phyloP scores from a whole-genome alignment of 2,888 invertebrate genomes.

The Tanypteryx hageni region DNA sequence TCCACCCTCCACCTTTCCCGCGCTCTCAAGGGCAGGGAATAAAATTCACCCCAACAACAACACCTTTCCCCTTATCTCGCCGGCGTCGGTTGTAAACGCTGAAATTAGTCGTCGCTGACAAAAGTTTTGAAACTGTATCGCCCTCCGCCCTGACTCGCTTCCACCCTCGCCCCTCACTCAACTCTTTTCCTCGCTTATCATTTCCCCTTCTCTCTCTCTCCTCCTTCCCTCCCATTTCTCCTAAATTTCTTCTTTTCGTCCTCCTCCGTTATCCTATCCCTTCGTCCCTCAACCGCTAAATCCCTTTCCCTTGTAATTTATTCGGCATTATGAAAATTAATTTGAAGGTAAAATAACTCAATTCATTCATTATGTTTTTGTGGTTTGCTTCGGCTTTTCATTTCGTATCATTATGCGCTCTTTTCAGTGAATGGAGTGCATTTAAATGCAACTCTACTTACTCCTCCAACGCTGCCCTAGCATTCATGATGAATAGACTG shows the following conservation, averaged over 20 bases:
- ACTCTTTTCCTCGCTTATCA: neutral
- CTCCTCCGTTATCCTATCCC: neutral
- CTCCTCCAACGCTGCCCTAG: no score
- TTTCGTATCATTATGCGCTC: no score
- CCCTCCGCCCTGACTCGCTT: neutral
- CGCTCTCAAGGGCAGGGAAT: neutral
- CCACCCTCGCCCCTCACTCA: neutral
- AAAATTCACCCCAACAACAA: slow-evolving; percentile 6
- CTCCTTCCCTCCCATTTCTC: neutral
- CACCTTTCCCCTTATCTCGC: slow-evolving; percentile 39
- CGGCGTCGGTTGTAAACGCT: neutral
- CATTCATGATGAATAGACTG: no score
- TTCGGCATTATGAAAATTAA: neutral
- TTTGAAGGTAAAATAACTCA: no score
- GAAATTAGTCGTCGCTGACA: slow-evolving; percentile 51
- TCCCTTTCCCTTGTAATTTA: slow-evolving; percentile 10
- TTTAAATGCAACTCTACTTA: no score
- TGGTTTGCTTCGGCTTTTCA: no score
- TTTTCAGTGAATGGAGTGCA: no score
- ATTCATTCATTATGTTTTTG: no score
- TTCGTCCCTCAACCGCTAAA: neutral
- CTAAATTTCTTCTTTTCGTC: neutral
- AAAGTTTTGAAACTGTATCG: neutral
- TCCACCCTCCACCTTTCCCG: neutral
- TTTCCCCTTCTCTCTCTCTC: neutral